Evolutionary conservation across 2,113 vertebrate genomes (phyloP).

Genomic region (Trochalopteron elliotii): DNA sequence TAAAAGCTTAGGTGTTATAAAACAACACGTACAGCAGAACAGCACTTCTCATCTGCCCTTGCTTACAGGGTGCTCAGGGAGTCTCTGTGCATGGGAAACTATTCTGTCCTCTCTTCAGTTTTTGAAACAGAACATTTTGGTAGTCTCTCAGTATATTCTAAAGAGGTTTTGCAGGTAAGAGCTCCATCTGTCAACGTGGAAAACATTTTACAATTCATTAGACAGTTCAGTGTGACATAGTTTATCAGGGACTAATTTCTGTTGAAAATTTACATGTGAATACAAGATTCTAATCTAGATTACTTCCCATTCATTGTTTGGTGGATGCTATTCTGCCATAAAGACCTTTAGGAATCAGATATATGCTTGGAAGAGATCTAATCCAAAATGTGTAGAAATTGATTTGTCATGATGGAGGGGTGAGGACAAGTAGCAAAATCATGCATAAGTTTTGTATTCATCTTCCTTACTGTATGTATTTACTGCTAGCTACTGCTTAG

Average conservation of each 20-base stretch:
- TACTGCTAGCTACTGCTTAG: not conserved
- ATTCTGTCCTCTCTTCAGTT: not conserved
- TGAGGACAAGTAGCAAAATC: not conserved
- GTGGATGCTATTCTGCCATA: not conserved
- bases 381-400: not conserved
- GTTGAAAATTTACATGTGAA: not conserved
- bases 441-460: not conserved
- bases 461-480: not conserved
- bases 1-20: not conserved
- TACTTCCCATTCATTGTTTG: not conserved
- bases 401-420: not conserved
- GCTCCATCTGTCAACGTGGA: not conserved
- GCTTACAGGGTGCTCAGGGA: not conserved
- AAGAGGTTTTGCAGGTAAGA: not conserved
- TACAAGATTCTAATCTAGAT: not conserved
- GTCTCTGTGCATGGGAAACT: not conserved
- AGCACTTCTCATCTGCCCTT: fast-evolving
- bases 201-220: not conserved
- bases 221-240: not conserved
- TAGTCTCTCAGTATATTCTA: not conserved
- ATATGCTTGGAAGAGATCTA: not conserved
- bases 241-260: not conserved
- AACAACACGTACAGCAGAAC: not conserved
- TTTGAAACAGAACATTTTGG: not conserved
- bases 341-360: not conserved